Percentiles rank a stretch among this genome's conserved stretches.
Conservation (phyloP, 2,888 invertebrate species). For the Coelinius sp. region DNA sequence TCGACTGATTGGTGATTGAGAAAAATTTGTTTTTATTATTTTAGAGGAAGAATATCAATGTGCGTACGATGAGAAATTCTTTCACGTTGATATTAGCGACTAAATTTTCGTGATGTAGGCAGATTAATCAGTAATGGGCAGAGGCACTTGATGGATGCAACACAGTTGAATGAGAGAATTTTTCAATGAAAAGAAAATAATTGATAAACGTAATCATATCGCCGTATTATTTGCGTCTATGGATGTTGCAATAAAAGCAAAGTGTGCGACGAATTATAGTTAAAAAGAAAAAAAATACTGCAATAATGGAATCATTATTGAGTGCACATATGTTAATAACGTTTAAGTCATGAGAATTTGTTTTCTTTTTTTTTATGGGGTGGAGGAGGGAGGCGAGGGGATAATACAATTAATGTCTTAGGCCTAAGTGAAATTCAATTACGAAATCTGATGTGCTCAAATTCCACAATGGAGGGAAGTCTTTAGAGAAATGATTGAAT, state of each 20-base stretch:
- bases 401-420: slow-evolving; percentile 43
- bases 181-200: background rate
- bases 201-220: slow-evolving; percentile 11
- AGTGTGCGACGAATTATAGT: slow-evolving; percentile 17
- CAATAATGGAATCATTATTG: slow-evolving; percentile 30
- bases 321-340: slow-evolving; percentile 40
- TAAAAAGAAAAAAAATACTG: slow-evolving; percentile 24
- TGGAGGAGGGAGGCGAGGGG: background rate
- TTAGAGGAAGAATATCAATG: slow-evolving; percentile 2
- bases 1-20: slow-evolving; percentile 25
- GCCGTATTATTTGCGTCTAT: slow-evolving; percentile 18
- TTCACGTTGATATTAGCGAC: slow-evolving; percentile 23
- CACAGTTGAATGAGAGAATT: slow-evolving; percentile 10
- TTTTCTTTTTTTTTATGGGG: slow-evolving; percentile 23
- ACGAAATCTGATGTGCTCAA: slow-evolving; percentile 67
- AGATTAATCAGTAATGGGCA: slow-evolving; percentile 32
- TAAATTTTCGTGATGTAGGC: slow-evolving; percentile 38
- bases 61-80: slow-evolving; percentile 19
- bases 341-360: slow-evolving; percentile 35
- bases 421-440: slow-evolving; percentile 62
- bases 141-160: slow-evolving; percentile 25
- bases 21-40: background rate
- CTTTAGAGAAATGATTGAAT: slow-evolving; percentile 12
- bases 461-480: slow-evolving; percentile 53
- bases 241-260: slow-evolving; percentile 6